Percentiles rank a stretch among this genome's conserved stretches.
Conservation (phyloP, 2,888 invertebrate genomes). For the Alitta virens region DNA sequence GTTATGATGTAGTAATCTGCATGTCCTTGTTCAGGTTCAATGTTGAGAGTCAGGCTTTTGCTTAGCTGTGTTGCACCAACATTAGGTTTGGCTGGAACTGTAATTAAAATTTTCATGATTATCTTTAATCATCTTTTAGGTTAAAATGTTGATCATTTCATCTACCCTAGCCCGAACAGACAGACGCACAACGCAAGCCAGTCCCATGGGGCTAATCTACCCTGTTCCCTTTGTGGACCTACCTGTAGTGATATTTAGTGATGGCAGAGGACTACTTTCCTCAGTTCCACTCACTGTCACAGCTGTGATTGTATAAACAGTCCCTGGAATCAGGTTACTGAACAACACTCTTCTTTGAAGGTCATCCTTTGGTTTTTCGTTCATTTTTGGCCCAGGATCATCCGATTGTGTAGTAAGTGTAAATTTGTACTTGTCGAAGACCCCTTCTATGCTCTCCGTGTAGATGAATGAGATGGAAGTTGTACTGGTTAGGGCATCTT, state of each 20-base stretch:
- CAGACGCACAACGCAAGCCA: no score
- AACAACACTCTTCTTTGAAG: neutral
- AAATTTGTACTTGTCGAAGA: conserved; percentile 11
- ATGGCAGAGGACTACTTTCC: neutral
- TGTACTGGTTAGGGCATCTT: neutral
- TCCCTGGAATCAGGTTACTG: neutral
- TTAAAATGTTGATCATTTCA: no score
- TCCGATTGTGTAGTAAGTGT: neutral
- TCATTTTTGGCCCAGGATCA: neutral
- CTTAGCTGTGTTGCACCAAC: no score
- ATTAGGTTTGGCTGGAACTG: no score
- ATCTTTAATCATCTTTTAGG: no score
- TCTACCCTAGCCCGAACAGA: no score
- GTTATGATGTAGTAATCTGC: no score
- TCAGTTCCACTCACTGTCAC: conserved; percentile 9
- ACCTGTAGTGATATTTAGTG: conserved; percentile 2
- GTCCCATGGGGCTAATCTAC: no score
- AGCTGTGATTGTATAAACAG: neutral
- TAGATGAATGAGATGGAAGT: neutral
- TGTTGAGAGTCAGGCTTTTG: no score
- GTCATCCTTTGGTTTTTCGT: neutral
- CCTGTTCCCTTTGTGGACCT: no score
- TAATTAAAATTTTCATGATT: no score
- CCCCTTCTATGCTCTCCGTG: conserved; percentile 3
- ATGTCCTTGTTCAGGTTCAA: no score